phyloP scores from a whole-genome alignment of 2,797 vertebrate genomes.

The Sebastes baramenuke region DNA sequence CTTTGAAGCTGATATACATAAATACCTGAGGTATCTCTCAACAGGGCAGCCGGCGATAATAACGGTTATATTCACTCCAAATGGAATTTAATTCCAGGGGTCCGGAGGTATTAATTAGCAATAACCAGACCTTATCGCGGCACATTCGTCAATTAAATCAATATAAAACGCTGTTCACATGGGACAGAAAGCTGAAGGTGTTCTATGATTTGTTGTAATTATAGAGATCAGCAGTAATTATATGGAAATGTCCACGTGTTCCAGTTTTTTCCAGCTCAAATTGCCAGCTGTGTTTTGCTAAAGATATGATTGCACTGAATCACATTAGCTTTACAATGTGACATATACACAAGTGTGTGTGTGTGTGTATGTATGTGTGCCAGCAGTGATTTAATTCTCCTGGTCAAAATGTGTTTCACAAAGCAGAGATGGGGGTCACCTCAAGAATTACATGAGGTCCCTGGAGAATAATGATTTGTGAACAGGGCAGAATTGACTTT shows the following conservation, averaged over 20 bases:
- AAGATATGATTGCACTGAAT: not conserved
- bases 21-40: not conserved
- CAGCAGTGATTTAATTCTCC: not conserved
- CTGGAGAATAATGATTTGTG: not conserved
- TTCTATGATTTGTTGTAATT: not conserved
- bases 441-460: not conserved
- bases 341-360: not conserved
- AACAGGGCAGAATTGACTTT: not conserved
- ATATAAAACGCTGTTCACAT: not conserved
- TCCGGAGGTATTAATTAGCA: not conserved
- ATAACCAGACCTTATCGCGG: not conserved
- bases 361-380: fast-evolving
- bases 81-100: not conserved
- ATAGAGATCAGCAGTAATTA: not conserved
- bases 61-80: not conserved
- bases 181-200: not conserved
- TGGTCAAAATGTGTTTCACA: not conserved
- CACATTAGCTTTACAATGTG: not conserved
- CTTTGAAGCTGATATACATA: not conserved
- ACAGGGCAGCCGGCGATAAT: not conserved
- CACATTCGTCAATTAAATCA: not conserved
- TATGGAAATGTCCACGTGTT: not conserved
- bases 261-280: not conserved
- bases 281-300: not conserved
- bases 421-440: not conserved